Conservation (phyloP, 1,140 invertebrate species). For the Zaprionus capensis region DNA sequence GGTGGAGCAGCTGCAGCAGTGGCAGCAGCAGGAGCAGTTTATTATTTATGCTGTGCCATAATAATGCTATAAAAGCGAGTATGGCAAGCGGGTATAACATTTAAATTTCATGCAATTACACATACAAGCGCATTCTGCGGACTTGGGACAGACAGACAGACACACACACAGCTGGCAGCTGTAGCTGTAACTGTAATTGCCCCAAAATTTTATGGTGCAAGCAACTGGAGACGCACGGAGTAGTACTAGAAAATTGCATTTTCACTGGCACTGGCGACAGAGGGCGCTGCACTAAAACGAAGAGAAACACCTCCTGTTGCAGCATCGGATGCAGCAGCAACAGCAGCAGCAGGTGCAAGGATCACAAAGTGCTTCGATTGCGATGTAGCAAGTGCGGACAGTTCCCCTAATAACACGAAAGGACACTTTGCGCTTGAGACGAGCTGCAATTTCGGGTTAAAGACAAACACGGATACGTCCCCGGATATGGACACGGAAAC, state of each 20-base stretch:
- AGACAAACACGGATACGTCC: slow-evolving; percentile 42
- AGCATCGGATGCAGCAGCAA: neutral
- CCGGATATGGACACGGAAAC: slow-evolving; percentile 49
- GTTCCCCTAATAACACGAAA: slow-evolving; percentile 61
- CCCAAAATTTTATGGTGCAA: slow-evolving; percentile 73
- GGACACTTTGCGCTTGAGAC: slow-evolving; percentile 79
- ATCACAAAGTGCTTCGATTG: slow-evolving; percentile 67
- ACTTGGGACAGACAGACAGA: neutral
- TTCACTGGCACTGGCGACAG: slow-evolving; percentile 61
- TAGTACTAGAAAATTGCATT: slow-evolving; percentile 81
- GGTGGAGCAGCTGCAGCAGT: neutral
- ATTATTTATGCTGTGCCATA: slow-evolving; percentile 68
- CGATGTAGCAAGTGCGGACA: slow-evolving; percentile 2
- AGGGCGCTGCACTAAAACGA: slow-evolving; percentile 73
- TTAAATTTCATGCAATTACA: slow-evolving; percentile 76
- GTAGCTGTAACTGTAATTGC: slow-evolving; percentile 74
- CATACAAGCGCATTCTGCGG: slow-evolving; percentile 7
- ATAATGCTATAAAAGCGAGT: slow-evolving; percentile 65
- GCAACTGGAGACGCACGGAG: slow-evolving; percentile 39
- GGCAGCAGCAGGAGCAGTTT: slow-evolving; percentile 57
- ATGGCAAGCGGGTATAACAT: slow-evolving; percentile 72
- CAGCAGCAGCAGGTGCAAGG: slow-evolving; percentile 67
- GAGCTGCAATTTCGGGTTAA: slow-evolving; percentile 62
- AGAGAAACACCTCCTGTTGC: slow-evolving; percentile 28
- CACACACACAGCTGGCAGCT: slow-evolving; percentile 29